A percentile compares a stretch with the other conserved stretches of the same genome.
phyloP scores from a whole-genome alignment of 2,797 vertebrate species.

The Huso huso region DNA sequence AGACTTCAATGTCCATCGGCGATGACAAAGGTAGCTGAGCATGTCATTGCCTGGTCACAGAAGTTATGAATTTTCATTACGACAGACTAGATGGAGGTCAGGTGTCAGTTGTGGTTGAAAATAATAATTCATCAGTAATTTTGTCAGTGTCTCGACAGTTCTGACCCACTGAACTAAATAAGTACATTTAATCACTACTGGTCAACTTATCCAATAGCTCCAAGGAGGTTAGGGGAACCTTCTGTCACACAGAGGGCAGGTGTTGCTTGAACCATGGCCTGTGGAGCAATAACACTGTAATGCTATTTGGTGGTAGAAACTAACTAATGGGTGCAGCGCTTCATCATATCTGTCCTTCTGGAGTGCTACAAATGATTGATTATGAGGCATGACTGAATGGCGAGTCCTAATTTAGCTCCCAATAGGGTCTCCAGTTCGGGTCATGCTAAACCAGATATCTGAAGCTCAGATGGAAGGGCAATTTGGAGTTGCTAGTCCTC shows the following conservation, averaged over 20 bases:
- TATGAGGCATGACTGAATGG: not conserved
- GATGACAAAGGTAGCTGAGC: conserved; percentile 54
- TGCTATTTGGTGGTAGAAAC: not conserved
- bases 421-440: not conserved
- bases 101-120: conserved; percentile 53
- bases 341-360: not conserved
- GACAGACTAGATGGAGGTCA: conserved; percentile 42
- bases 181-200: conserved; percentile 53
- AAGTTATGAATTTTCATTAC: conserved; percentile 42
- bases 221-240: conserved; percentile 26
- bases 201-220: conserved; percentile 45
- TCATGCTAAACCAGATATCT: not conserved
- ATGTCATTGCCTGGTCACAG: conserved; percentile 41
- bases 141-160: conserved; percentile 46
- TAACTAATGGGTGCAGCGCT: not conserved
- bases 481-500: not conserved
- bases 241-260: conserved; percentile 33
- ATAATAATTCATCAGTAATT: conserved; percentile 59
- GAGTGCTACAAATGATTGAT: conserved; percentile 3
- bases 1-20: conserved; percentile 10
- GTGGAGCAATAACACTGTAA: conserved; percentile 9
- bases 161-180: conserved; percentile 61
- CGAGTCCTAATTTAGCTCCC: conserved; percentile 1
- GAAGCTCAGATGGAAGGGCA: not conserved
- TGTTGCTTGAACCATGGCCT: conserved; percentile 25